phyloP scores from a whole-genome alignment of 1,140 invertebrate species.

The Halesus radiatus region DNA sequence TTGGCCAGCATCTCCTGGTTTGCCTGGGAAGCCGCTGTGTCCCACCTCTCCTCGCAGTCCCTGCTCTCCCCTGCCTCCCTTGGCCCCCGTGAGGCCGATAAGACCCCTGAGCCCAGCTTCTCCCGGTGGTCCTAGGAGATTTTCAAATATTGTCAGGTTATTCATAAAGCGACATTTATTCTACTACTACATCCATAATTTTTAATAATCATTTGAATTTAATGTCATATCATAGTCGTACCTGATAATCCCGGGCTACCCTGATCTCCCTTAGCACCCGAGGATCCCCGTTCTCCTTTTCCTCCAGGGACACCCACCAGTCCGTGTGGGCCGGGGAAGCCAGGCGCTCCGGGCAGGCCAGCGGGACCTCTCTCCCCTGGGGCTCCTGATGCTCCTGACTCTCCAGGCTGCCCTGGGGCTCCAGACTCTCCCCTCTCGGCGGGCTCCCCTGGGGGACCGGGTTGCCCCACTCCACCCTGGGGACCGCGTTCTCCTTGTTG shows the following conservation, averaged over 20 bases:
- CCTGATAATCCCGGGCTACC: constrained; percentile 77
- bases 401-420: constrained; percentile 79
- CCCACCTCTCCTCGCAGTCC: constrained; percentile 83
- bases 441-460: constrained; percentile 82
- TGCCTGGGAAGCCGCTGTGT: constrained; percentile 78
- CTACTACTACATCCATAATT: too few relatives aligned
- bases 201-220: too few relatives aligned
- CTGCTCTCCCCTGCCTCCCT: constrained; percentile 79
- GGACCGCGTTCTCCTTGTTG: constrained; percentile 79
- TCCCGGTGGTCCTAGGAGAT: constrained; percentile 71
- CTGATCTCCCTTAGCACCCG: constrained; percentile 84
- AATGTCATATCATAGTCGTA: constrained; percentile 55
- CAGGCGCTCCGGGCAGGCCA: constrained; percentile 73
- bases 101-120: constrained; percentile 75
- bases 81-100: constrained; percentile 78
- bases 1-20: constrained; percentile 79
- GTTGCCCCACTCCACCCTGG: constrained; percentile 77
- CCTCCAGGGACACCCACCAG: constrained; percentile 75
- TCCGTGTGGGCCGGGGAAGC: constrained; percentile 77
- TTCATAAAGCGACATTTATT: too few relatives aligned
- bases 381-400: constrained; percentile 78
- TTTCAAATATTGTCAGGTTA: too few relatives aligned
- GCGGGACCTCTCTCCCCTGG: constrained; percentile 77
- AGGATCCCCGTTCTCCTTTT: constrained; percentile 76
- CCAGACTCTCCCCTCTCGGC: constrained; percentile 83